phyloP scores from a whole-genome alignment of 2,113 vertebrate species.

The Cynoglossus semilaevis region DNA sequence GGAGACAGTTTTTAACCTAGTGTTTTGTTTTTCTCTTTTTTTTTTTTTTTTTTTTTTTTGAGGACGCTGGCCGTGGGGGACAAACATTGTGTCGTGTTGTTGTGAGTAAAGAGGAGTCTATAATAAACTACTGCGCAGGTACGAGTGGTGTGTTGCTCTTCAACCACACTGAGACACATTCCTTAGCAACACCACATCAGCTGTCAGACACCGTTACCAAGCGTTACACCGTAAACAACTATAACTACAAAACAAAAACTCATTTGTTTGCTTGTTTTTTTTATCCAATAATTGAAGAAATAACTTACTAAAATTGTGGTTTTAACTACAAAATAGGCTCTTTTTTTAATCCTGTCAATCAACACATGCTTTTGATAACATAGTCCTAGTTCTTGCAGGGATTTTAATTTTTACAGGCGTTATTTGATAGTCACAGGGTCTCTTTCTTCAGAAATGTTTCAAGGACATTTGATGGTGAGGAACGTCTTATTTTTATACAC shows the following conservation, averaged over 20 bases:
- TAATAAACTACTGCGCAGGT: conserved; percentile 38
- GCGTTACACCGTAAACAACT: conserved; percentile 72
- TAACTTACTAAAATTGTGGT: conserved; percentile 76
- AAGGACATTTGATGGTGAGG: conserved; percentile 66
- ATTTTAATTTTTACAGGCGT: conserved; percentile 69
- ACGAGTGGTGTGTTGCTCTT: conserved; percentile 32
- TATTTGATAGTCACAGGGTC: conserved; percentile 63
- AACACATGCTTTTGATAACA: conserved; percentile 77
- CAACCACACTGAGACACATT: conserved; percentile 50
- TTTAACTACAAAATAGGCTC: conserved; percentile 80
- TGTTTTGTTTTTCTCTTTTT: background rate
- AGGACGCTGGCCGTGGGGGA: conserved; percentile 3
- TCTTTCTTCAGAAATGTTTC: conserved; percentile 64
- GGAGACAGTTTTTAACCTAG: conserved; percentile 9
- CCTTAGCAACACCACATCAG: conserved; percentile 58
- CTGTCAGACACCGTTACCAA: conserved; percentile 68
- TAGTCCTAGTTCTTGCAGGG: conserved; percentile 65
- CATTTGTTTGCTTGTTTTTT: too few species aligned
- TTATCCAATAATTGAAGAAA: conserved; percentile 73
- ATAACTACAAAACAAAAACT: conserved; percentile 77
- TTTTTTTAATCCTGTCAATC: conserved; percentile 70
- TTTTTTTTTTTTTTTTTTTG: conserved; percentile 4
- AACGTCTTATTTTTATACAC: conserved; percentile 64
- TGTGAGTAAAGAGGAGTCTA: conserved; percentile 35
- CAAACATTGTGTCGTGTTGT: conserved; percentile 28